These are phyloP conservation scores for Sinotaia quadrata DNA, from an alignment of 2,888 invertebrate genomes.

Conservation along the genomic window DNA sequence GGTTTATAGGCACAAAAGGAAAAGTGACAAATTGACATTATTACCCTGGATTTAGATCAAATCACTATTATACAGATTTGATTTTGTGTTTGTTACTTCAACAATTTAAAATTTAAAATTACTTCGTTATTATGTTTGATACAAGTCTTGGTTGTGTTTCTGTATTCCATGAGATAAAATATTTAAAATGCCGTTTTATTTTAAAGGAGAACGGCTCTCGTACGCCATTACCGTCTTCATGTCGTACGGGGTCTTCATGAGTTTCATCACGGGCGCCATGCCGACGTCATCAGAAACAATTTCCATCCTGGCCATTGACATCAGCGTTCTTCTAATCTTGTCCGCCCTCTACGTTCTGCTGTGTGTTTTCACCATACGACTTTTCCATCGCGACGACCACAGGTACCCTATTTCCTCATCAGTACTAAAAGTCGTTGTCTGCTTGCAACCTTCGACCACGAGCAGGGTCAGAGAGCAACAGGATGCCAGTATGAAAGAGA, in stretches of 20 bases:
- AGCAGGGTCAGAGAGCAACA: too few relatives aligned
- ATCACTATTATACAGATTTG: too few relatives aligned
- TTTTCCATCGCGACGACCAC: conserved; percentile 24
- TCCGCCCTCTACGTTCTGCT: conserved; percentile 24
- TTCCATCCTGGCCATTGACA: conserved; percentile 20
- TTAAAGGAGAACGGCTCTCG: conserved; percentile 20
- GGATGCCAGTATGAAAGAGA: too few relatives aligned
- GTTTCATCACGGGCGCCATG: conserved; percentile 24
- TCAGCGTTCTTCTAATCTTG: conserved; percentile 17
- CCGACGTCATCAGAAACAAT: conserved; percentile 20
- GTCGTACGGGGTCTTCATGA: conserved; percentile 29
- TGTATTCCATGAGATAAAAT: too few relatives aligned
- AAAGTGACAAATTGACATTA: too few relatives aligned
- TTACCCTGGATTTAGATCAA: too few relatives aligned
- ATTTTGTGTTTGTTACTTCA: too few relatives aligned
- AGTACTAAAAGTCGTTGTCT: conserved; percentile 13
- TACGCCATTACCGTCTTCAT: conserved; percentile 21
- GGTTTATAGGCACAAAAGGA: too few relatives aligned
- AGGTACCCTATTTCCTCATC: conserved; percentile 6
- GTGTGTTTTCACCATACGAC: conserved; percentile 19
- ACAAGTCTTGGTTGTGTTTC: too few relatives aligned
- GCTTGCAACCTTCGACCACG: conserved; percentile 14
- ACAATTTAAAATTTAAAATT: too few relatives aligned
- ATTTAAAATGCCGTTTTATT: too few relatives aligned
- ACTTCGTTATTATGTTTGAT: too few relatives aligned